A percentile compares a stretch with the other conserved stretches of the same genome.
These are phyloP conservation scores for Heliothis peltigera DNA, from an alignment of 2,888 invertebrate species.

Conservation along the genomic window DNA sequence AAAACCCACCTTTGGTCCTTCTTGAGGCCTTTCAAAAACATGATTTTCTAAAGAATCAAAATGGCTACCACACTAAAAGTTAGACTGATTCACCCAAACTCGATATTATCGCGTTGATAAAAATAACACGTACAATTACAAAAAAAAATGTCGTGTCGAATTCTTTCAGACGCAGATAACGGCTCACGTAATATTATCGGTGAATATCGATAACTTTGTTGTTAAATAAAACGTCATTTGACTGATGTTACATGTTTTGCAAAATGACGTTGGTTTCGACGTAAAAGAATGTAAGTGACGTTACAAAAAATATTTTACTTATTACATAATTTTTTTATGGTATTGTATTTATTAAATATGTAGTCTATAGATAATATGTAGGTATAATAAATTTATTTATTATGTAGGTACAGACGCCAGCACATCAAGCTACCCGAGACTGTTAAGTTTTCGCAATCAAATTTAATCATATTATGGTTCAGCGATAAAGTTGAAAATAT, in stretches of 20 bases:
- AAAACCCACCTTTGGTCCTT: no score
- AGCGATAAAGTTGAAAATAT: no score
- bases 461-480: no score
- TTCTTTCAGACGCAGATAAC: background rate
- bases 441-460: no score
- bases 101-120: background rate
- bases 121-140: background rate
- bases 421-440: no score
- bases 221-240: background rate
- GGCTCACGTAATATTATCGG: background rate
- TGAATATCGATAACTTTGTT: background rate
- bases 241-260: background rate
- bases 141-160: conserved; percentile 1
- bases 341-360: no score
- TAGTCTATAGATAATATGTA: no score
- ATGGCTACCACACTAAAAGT: background rate
- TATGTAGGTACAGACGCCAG: no score
- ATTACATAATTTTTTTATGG: no score
- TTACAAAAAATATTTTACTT: background rate
- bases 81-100: background rate
- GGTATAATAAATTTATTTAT: no score
- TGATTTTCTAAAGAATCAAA: background rate
- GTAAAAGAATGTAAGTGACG: background rate
- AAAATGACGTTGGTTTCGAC: background rate
- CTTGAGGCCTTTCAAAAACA: no score